Percentiles rank a stretch among this genome's conserved stretches.
Conservation (phyloP, 2,888 invertebrate genomes). For the Archips xylosteana region DNA sequence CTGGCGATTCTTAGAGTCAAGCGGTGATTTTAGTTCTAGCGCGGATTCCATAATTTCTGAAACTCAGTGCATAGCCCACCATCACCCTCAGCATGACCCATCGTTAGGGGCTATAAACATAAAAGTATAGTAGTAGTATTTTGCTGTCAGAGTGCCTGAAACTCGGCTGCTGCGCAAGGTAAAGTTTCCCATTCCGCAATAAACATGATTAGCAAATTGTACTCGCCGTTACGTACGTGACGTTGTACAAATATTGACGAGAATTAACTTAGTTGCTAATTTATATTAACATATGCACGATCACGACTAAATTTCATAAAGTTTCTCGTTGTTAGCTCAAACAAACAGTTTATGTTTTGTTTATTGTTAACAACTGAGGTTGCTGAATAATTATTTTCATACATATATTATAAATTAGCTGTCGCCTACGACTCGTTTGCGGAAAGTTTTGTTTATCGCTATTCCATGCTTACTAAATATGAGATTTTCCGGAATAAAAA, state of each 20-base stretch:
- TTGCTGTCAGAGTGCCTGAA: not conserved
- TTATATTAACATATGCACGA: constrained; percentile 25
- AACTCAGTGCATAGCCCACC: too few species aligned
- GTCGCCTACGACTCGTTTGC: too few species aligned
- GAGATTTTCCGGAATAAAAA: too few species aligned
- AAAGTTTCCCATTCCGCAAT: not conserved
- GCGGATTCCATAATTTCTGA: too few species aligned
- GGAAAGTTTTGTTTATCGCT: too few species aligned
- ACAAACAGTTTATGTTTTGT: not conserved
- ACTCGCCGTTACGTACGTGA: not conserved
- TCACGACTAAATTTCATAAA: constrained; percentile 10
- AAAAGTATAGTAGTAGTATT: not conserved
- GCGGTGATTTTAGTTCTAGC: too few species aligned
- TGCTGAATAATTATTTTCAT: not conserved
- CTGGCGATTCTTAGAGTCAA: too few species aligned
- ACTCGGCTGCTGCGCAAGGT: too few species aligned
- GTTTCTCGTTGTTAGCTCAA: not conserved
- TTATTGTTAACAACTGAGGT: constrained; percentile 1
- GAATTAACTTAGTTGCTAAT: constrained; percentile 20
- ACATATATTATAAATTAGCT: not conserved
- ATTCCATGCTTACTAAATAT: too few species aligned
- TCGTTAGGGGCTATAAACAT: too few species aligned
- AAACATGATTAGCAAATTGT: not conserved
- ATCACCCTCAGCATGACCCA: too few species aligned
- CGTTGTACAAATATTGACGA: constrained; percentile 14